These are phyloP conservation scores for Mormoops blainvillei DNA, from an alignment of 2,113 vertebrate genomes.

Conservation along the genomic window DNA sequence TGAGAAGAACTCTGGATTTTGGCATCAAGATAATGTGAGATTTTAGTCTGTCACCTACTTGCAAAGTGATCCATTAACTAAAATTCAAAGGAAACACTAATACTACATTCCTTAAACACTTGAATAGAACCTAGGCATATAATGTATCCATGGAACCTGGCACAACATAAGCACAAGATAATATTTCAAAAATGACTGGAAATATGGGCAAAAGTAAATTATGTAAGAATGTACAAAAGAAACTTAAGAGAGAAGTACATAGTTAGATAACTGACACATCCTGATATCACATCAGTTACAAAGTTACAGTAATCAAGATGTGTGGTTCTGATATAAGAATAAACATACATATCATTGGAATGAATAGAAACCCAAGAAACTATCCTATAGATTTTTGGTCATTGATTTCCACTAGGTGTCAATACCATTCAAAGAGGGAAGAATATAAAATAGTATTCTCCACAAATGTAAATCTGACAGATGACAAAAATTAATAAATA, in stretches of 20 bases:
- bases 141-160: not conserved
- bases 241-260: not conserved
- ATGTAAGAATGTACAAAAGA: not conserved
- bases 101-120: not conserved
- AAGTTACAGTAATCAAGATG: not conserved
- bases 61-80: not conserved
- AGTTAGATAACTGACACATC: not conserved
- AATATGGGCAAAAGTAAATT: not conserved
- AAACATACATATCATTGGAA: not conserved
- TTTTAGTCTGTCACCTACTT: not conserved
- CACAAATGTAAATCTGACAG: not conserved
- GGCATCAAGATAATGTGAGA: not conserved
- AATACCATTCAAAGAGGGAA: not conserved
- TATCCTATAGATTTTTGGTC: not conserved
- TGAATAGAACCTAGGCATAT: not conserved
- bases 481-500: not conserved
- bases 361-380: not conserved
- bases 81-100: not conserved
- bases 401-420: not conserved
- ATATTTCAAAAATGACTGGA: not conserved
- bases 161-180: not conserved
- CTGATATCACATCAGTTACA: not conserved
- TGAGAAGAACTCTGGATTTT: not conserved
- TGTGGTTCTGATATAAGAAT: not conserved
- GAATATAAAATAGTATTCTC: not conserved